Evolutionary conservation across 2,888 invertebrate species (phyloP), one percentile per base, ranked within the genome.

Genomic region (Sesamia inferens): DNA sequence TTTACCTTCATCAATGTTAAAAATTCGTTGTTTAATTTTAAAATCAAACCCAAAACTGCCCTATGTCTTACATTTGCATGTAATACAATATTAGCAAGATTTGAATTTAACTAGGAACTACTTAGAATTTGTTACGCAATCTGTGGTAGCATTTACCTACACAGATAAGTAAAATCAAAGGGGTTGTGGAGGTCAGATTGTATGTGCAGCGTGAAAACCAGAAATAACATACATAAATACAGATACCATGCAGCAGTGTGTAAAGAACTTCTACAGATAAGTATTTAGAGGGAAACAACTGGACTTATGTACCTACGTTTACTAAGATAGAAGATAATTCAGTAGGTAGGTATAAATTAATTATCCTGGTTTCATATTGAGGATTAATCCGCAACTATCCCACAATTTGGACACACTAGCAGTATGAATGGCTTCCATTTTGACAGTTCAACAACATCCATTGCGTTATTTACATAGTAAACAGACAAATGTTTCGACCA

Each of bases 91-190:
- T 42, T 39, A 22, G 24, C 22, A 54, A 44, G 13, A 44, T 55
- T 31, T 22, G 47, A 62, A 51, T 31, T 31, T 31, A 31, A 31
- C 31, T 31, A 64, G 11, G n/a, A 39, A 14, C 54, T 31, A 22
- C 51, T 59, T 42, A 59, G 7, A 48, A 61, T 73, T 42, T 24
- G 61, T 76, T 73, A 55, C n/a, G 22, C 61, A 65, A 65, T 80
- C 75, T 68, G 64, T 64, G 57, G 42, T 55, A 73, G 42, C n/a
- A 74, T 10, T 59, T 31, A 74, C 13, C 54, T 31, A 39, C 31
- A 19, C 31, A 63, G 79, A 76, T 73, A 79, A 55, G 72, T 48
- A 65, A 64, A 79, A 79, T 72, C 64, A 24, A 79, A 61, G 59
- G 58, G 64, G 79, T 64, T 72, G 72, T 47, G 31, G 59, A 44